A percentile compares a stretch with the other conserved stretches of the same genome.
Evolutionary conservation across 92 coral and sea anemone species (phyloP).

Genomic region (Umimayanthus kanabou): DNA sequence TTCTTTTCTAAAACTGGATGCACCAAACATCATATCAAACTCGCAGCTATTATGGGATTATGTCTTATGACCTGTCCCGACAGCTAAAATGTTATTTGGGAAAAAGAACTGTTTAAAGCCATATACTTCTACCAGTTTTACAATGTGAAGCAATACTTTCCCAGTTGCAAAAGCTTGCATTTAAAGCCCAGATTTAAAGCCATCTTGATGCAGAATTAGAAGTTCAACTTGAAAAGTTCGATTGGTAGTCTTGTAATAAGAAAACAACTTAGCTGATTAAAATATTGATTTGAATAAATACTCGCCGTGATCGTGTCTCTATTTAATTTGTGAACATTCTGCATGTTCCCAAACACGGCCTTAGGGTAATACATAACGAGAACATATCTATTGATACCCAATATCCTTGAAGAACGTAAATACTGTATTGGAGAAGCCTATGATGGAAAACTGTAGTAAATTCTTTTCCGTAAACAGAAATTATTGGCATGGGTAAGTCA

Average conservation of each 20-base stretch:
- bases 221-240: neutral
- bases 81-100: neutral
- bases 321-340: neutral
- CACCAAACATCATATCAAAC: neutral
- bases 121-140: neutral
- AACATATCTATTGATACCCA: neutral
- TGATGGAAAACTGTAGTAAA: neutral
- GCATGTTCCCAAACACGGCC: neutral
- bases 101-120: too few species aligned
- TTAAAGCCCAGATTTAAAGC: too few species aligned
- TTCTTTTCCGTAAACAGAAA: neutral
- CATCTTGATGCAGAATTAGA: too few species aligned
- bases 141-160: too few species aligned
- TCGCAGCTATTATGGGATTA: neutral
- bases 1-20: neutral
- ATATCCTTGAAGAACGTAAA: neutral
- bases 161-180: too few species aligned
- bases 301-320: neutral
- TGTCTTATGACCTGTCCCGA: neutral
- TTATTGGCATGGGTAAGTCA: neutral
- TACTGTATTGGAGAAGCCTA: neutral
- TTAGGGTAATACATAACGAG: neutral
- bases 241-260: neutral
- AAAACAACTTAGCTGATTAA: constrained; percentile 11
- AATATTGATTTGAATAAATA: neutral